Evolutionary conservation across 1,140 invertebrate species (phyloP).

Genomic region (Scaptodrosophila lebanonensis): DNA sequence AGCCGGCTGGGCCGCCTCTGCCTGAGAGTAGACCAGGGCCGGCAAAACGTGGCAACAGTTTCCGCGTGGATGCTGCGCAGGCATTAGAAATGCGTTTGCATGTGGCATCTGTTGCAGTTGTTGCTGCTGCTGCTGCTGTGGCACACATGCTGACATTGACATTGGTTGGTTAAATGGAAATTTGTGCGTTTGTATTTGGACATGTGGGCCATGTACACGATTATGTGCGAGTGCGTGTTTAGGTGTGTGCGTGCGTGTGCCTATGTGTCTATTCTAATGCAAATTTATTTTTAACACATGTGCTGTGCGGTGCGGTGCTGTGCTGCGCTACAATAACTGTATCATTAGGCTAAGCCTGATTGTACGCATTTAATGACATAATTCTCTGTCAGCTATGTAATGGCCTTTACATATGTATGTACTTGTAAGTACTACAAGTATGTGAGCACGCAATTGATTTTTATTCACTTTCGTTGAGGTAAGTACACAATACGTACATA

Average conservation of each 20-base stretch:
- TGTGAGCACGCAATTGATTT: too few species aligned
- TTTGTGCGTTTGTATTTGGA: conserved; percentile 53
- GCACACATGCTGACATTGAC: conserved; percentile 62
- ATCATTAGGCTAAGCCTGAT: conserved; percentile 59
- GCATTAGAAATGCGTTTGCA: conserved; percentile 71
- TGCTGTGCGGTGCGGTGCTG: too few species aligned
- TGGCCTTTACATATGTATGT: conserved; percentile 32
- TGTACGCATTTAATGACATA: conserved; percentile 24
- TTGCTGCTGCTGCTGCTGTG: conserved; percentile 20
- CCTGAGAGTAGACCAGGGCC: conserved; percentile 7
- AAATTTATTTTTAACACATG: conserved; percentile 56
- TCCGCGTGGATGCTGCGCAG: conserved; percentile 63
- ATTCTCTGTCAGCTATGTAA: conserved; percentile 19
- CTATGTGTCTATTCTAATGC: conserved; percentile 33
- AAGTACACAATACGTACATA: too few species aligned
- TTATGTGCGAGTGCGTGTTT: background rate
- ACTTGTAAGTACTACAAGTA: too few species aligned
- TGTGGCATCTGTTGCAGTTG: conserved; percentile 24
- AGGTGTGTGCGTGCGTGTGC: conserved; percentile 1
- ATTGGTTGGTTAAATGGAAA: conserved; percentile 67
- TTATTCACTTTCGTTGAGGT: too few species aligned
- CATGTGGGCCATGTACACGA: background rate
- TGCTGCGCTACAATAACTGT: conserved; percentile 46
- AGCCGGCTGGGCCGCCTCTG: too few species aligned
- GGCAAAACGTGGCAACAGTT: conserved; percentile 60